Base-by-base conservation (phyloP, 2,888 invertebrate species). In the Plemyria rubiginata region DNA sequence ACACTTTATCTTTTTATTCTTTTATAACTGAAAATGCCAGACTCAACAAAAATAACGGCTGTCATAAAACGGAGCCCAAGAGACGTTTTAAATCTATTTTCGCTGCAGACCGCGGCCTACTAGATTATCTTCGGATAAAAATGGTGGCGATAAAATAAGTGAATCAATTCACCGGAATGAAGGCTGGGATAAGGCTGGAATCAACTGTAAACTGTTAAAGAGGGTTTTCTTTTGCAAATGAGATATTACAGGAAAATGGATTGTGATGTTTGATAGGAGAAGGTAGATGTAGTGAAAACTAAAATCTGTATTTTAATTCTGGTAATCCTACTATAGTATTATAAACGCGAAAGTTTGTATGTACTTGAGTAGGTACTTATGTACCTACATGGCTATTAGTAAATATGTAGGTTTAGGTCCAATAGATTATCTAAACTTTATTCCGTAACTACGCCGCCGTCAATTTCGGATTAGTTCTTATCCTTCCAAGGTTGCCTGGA, bases 31-130 rank as follows among this genome's bases (percentile, higher is more conserved):
- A 32, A 38, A 38, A 38, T 11, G 36, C 32, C 32, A 3, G 11
- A 38, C 11, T 38, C 16, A 16, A 45, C 11, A 45, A 16, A 45
- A 45, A 45, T 16, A 16, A 9, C 16, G 16, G 36, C 36, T 9
- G 8, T 49, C 36, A 54, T 54, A n/a, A 38, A 65, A 57, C 22
- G 4, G 15, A 43, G 49, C 65, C 62, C 57, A 56, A 55, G 64
- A 40, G 73, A 69, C 72, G 65, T 72, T 77, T 76, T 72, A 74
- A 80, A 80, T 79, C 75, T 76, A 80, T 80, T 80, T 71, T 67
- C 68, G 58, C 50, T 15, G 50, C 50, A 80, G 71, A 74, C 71
- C 73, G 71, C 68, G 45, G 71, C 72, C 70, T 61, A 48, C 57
- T 68, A 72, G 75, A 75, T 80, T 74, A 68, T 66, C 59, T 66